Evolutionary conservation across 2,888 invertebrate species (phyloP), one percentile per base, ranked within the genome.

Genomic region (Drymonia ruficornis): DNA sequence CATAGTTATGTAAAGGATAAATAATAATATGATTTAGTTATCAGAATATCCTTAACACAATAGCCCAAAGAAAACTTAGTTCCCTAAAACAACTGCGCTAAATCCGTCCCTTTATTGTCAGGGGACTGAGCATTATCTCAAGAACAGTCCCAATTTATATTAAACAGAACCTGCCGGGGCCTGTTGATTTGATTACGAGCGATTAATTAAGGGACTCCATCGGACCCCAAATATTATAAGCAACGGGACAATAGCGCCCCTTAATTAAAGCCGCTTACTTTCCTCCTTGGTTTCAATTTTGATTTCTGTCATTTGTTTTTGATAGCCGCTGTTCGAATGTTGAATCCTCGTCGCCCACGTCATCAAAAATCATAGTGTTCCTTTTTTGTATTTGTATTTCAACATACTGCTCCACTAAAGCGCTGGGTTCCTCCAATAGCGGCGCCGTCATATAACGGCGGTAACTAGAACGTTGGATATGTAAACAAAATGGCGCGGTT

Each of bases 141-240:
- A 73, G 72, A 74, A 67, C 73, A 76, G 65, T 67, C 69, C 67
- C 74, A 76, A 78, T 81, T 81, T 77, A 78, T 76, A 80, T 70
- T 71, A 80, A 79, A 72, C 45, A 72, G 65, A 61, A 76, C 74
- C 81, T 77, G 72, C 67, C 65, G 77, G 72, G 72, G 71, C 78
- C 70, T 72, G 81, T 80, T 83, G 82, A 87, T 86, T 84, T 84
- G 84, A 86, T 87, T 83, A 86, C 79, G 73, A 81, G 70, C 84
- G 77, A 87, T 87, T 86, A 88, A 87, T 88, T 84, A 82, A 83
- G 72, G 76, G 73, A 75, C 70, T 67, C 65, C 68, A 61, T 67
- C 66, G 74, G 70, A 76, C 76, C 79, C 81, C 65, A 66, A 80
- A 80, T 80, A 85, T 79, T 77, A 74, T 74, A 80, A 78, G 70